phyloP scores from a whole-genome alignment of 2,797 vertebrate genomes.

The Bradypodion pumilum region DNA sequence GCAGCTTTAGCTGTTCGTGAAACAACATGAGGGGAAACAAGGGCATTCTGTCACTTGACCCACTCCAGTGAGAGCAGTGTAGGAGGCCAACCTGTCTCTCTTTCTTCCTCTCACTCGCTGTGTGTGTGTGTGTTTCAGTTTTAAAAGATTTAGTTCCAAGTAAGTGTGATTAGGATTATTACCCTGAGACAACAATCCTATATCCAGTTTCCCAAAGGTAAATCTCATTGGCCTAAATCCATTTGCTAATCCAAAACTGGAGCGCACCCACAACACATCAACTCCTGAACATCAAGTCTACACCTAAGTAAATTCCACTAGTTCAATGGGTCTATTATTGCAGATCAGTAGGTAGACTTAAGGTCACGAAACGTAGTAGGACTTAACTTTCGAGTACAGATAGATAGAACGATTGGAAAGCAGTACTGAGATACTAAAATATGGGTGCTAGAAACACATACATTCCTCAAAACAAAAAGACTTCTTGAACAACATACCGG shows the following conservation, averaged over 20 bases:
- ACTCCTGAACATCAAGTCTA: too few relatives aligned
- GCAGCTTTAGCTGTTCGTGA: neutral
- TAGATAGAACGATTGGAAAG: neutral
- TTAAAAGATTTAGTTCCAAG: neutral
- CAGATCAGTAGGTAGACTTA: too few relatives aligned
- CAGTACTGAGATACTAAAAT: neutral
- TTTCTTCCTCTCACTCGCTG: neutral
- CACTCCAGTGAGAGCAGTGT: neutral
- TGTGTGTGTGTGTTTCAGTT: neutral
- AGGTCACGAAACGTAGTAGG: neutral
- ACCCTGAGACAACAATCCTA: neutral
- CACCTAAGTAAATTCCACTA: too few relatives aligned
- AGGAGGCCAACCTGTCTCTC: too few relatives aligned
- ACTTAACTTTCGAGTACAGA: neutral
- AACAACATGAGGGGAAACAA: neutral
- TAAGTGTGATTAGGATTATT: neutral
- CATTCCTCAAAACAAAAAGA: neutral
- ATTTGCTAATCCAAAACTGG: too few relatives aligned
- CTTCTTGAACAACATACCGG: neutral
- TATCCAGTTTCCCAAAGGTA: neutral
- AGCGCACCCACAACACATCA: neutral
- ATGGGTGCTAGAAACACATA: neutral
- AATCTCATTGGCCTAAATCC: too few relatives aligned
- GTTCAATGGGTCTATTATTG: too few relatives aligned
- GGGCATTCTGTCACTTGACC: neutral